These are phyloP conservation scores for Parazoanthus darwini DNA, from an alignment of 92 coral and sea anemone genomes.

Conservation along the genomic window DNA sequence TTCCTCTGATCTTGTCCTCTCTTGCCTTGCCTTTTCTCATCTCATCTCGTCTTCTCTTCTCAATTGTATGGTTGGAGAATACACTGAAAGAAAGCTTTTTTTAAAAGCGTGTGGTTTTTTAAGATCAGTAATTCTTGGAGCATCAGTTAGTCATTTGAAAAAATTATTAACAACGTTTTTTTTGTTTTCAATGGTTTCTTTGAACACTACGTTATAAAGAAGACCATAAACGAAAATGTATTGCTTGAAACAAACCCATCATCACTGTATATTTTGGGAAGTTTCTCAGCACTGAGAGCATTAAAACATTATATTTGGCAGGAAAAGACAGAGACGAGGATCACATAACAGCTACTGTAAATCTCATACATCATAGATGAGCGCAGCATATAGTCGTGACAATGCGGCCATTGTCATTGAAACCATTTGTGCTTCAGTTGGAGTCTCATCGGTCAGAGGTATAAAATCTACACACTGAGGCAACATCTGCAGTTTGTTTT, in stretches of 20 bases:
- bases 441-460: neutral
- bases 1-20: no score
- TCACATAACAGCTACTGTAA: conserved; percentile 92
- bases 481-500: neutral
- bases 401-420: neutral
- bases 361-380: conserved; percentile 56
- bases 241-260: neutral
- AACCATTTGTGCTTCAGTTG: neutral
- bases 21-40: no score
- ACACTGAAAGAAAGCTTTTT: no score
- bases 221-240: neutral
- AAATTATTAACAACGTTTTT: no score
- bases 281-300: no score
- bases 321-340: conserved; percentile 96
- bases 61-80: no score
- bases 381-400: neutral
- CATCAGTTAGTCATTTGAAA: no score
- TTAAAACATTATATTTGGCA: conserved; percentile 18
- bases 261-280: neutral
- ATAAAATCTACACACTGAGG: neutral
- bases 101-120: no score
- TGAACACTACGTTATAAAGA: no score
- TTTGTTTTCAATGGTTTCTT: no score
- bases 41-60: no score
- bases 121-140: no score